A percentile compares a stretch with the other conserved stretches of the same genome.
These are phyloP conservation scores for Pseudonaja textilis DNA, from an alignment of 2,113 vertebrate genomes.

Conservation along the genomic window DNA sequence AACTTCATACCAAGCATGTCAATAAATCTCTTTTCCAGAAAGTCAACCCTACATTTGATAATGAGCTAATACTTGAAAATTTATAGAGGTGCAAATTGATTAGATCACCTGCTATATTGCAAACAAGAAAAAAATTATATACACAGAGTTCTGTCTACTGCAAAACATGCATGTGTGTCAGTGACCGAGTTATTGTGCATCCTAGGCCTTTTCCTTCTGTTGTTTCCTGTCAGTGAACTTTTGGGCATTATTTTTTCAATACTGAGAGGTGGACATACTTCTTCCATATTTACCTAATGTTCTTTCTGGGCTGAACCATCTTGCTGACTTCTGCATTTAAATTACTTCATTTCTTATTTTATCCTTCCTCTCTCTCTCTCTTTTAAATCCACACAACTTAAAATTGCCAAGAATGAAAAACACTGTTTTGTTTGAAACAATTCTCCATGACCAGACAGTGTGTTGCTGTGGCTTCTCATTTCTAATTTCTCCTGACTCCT, in stretches of 20 bases:
- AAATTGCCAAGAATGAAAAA: not conserved
- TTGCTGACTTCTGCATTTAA: not conserved
- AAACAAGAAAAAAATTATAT: not conserved
- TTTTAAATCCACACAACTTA: not conserved
- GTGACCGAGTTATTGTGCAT: not conserved
- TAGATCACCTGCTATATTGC: not conserved
- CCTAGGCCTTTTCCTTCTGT: not conserved
- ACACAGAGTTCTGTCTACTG: not conserved
- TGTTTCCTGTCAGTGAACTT: not conserved
- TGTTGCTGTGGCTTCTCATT: not conserved
- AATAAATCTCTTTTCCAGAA: not conserved
- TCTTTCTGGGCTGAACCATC: not conserved
- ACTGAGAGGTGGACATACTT: not conserved
- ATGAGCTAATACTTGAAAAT: not conserved
- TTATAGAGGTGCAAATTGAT: not conserved
- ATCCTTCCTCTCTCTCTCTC: not conserved
- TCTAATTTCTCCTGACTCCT: not conserved
- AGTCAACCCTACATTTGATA: not conserved
- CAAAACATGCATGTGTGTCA: not conserved
- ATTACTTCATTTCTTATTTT: not conserved
- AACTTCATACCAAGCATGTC: not conserved
- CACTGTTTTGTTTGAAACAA: not conserved
- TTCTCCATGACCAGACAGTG: not conserved
- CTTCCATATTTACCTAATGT: not conserved
- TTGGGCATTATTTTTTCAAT: not conserved